Evolutionary conservation across 2,797 vertebrate genomes (phyloP).

Genomic region (Myioborus melanocephalus): DNA sequence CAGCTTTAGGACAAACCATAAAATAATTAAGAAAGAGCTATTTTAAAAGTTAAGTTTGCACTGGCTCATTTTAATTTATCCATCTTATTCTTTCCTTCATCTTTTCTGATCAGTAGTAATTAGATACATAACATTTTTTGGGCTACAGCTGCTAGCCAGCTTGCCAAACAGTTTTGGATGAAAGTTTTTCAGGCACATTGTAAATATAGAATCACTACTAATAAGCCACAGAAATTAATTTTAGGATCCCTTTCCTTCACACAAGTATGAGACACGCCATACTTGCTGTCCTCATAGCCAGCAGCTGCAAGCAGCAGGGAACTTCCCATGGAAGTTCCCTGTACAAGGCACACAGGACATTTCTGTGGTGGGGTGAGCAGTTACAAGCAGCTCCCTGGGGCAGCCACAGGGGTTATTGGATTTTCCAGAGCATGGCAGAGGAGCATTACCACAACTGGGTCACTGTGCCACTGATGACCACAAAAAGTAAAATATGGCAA

Average conservation of each 20-base stretch:
- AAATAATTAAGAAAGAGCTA: neutral
- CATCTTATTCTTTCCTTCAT: slow-evolving; percentile 16
- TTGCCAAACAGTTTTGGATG: neutral
- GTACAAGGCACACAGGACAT: neutral
- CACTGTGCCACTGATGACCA: slow-evolving; percentile 17
- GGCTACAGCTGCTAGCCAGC: slow-evolving; percentile 12
- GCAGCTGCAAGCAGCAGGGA: neutral
- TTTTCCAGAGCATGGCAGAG: neutral
- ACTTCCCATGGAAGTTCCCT: neutral
- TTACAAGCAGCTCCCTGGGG: fast-evolving
- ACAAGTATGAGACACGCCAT: neutral
- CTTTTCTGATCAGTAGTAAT: slow-evolving; percentile 45
- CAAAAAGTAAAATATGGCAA: neutral
- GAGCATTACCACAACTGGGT: neutral
- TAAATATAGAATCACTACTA: neutral
- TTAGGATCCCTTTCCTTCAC: neutral
- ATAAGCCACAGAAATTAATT: neutral
- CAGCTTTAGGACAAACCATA: neutral
- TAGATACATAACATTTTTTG: neutral
- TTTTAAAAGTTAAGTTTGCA: neutral
- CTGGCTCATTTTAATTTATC: slow-evolving; percentile 14
- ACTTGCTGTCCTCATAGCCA: neutral
- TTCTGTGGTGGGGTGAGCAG: fast-evolving
- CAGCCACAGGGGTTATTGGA: neutral
- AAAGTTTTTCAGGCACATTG: neutral